A percentile compares a stretch with the other conserved stretches of the same genome.
Evolutionary conservation across 2,113 vertebrate species (phyloP).

Genomic region (Mus musculus): GRCm39 chr9:44672001-44672500

Average conservation of each 20-base stretch:
- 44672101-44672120: constrained; percentile 33
- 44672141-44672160: constrained; percentile 21
- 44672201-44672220: constrained; percentile 7
- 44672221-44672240: no score
- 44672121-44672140: not conserved
- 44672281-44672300: not conserved
- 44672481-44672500: not conserved
- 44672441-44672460: not conserved
- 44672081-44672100: constrained; percentile 15
- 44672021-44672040: not conserved
- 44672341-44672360: not conserved
- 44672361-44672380: not conserved
- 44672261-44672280: not conserved
- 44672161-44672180: constrained; percentile 32
- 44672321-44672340: not conserved
- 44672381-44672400: not conserved
- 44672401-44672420: not conserved
- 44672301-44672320: not conserved
- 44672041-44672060: not conserved
- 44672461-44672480: not conserved
- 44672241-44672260: not conserved
- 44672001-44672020: not conserved
- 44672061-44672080: not conserved
- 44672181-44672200: constrained; percentile 5
- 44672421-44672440: not conserved